Evolutionary conservation across 2,888 invertebrate species (phyloP).

Genomic region (Cosmia pyralina): DNA sequence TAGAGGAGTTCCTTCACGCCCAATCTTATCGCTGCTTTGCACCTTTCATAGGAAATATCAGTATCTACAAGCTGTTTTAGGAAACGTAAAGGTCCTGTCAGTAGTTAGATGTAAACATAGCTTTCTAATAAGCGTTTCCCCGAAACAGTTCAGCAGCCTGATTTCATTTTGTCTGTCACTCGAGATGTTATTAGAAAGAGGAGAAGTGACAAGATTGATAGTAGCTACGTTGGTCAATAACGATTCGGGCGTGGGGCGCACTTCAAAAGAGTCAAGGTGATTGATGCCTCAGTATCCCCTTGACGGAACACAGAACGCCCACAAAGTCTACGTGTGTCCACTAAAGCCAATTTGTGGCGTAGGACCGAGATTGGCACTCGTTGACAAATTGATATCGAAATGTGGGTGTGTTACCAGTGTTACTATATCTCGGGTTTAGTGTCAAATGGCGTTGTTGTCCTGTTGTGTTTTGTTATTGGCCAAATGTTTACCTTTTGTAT

Average conservation of each 20-base stretch:
- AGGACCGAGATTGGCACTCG: constrained; percentile 66
- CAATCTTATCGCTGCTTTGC: constrained; percentile 65
- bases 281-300: constrained; percentile 76
- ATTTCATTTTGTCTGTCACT: constrained; percentile 74
- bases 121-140: constrained; percentile 55
- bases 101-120: constrained; percentile 60
- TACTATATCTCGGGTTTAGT: background rate
- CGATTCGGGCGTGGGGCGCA: constrained; percentile 72
- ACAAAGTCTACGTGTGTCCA: constrained; percentile 60
- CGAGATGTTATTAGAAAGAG: constrained; percentile 74
- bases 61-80: constrained; percentile 27
- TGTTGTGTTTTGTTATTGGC: background rate
- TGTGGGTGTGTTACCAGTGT: background rate
- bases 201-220: constrained; percentile 85
- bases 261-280: constrained; percentile 84
- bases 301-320: constrained; percentile 80
- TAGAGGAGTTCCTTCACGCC: constrained; percentile 75
- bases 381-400: constrained; percentile 46
- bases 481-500: background rate
- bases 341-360: constrained; percentile 74
- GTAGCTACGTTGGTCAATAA: constrained; percentile 75
- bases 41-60: constrained; percentile 56
- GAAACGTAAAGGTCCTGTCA: constrained; percentile 53
- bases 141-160: constrained; percentile 39
- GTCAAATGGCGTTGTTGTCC: background rate